These are phyloP conservation scores for Theocolax elegans DNA, from an alignment of 1,140 invertebrate species.

Conservation along the genomic window DNA sequence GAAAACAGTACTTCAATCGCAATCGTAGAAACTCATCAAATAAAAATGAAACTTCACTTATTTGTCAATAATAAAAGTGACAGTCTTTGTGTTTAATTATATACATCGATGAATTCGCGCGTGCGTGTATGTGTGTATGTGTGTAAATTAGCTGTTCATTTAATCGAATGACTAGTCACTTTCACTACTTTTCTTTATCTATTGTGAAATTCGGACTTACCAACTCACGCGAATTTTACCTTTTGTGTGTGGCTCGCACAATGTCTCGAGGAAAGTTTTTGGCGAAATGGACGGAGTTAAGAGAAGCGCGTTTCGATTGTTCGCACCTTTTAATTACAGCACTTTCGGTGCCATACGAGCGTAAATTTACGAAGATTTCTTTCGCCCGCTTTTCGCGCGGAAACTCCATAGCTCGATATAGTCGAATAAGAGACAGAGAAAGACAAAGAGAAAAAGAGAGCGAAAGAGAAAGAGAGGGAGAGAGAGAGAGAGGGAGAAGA, in stretches of 20 bases:
- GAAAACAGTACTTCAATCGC: no score
- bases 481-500: not conserved
- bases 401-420: constrained; percentile 9
- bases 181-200: no score
- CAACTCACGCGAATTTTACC: no score
- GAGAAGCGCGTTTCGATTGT: constrained; percentile 22
- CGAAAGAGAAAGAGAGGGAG: not conserved
- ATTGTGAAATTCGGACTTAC: no score
- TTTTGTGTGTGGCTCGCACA: no score
- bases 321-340: constrained; percentile 41
- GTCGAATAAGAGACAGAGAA: not conserved
- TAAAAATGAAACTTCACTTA: no score
- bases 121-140: no score
- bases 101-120: no score
- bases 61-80: no score
- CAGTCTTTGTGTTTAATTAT: no score
- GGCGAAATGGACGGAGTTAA: constrained; percentile 1
- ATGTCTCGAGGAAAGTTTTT: constrained; percentile 11
- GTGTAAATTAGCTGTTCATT: no score
- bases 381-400: constrained; percentile 26
- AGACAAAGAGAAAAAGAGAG: not conserved
- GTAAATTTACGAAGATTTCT: constrained; percentile 40
- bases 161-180: not conserved
- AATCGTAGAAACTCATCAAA: no score
- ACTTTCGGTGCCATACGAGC: not conserved